These are phyloP conservation scores for Silurus asotus DNA, from an alignment of 2,113 vertebrate genomes.

Conservation along the genomic window DNA sequence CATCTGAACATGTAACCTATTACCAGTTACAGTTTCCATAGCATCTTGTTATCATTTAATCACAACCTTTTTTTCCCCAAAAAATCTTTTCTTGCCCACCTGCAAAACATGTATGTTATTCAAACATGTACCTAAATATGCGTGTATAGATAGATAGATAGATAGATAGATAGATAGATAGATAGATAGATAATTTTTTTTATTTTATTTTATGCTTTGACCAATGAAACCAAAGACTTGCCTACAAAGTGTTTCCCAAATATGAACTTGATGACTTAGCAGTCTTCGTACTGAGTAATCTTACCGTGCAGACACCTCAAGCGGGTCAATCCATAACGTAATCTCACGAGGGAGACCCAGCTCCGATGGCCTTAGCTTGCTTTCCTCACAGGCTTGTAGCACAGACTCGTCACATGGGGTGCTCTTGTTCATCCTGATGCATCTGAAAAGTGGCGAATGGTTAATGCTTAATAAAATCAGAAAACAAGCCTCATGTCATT, in stretches of 20 bases:
- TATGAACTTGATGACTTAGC: neutral
- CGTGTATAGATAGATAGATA: neutral
- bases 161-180: too few species aligned
- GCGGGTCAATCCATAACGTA: conserved; percentile 79
- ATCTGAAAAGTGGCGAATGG: conserved; percentile 57
- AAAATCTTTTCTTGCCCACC: neutral
- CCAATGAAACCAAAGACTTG: neutral
- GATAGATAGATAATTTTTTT: neutral
- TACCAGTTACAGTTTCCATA: neutral
- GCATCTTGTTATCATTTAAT: neutral
- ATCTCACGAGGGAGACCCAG: conserved; percentile 71
- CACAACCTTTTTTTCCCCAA: neutral
- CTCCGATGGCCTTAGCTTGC: conserved; percentile 61
- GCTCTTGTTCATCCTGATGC: conserved; percentile 70
- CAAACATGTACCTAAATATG: neutral
- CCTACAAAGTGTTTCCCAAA: neutral
- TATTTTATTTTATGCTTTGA: neutral
- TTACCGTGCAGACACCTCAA: conserved; percentile 78
- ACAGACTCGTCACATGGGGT: conserved; percentile 64
- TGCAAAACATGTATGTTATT: neutral
- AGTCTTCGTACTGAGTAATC: conserved; percentile 38
- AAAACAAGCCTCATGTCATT: neutral
- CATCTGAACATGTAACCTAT: neutral
- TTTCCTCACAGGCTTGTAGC: conserved; percentile 69
- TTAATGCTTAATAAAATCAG: neutral